Conservation (phyloP, 2,113 vertebrate genomes). For the Nothoprocta pentlandii region DNA sequence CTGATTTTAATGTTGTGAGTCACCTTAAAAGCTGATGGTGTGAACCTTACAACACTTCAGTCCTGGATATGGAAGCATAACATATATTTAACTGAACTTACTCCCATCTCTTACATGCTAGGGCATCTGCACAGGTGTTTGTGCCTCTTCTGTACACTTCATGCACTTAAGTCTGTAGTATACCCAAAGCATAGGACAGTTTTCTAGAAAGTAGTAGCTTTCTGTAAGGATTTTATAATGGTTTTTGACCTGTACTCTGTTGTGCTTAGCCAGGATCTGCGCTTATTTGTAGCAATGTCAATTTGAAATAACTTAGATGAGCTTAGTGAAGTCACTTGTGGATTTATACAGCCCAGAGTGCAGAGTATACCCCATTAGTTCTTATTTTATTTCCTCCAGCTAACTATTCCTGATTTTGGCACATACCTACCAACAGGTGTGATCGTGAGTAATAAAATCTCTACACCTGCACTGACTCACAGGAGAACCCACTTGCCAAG, state of each 20-base stretch:
- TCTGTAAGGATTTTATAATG: background rate
- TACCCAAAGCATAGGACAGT: background rate
- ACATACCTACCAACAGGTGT: slow-evolving; percentile 38
- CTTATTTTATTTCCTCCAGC: slow-evolving; percentile 34
- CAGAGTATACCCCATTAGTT: background rate
- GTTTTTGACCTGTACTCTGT: background rate
- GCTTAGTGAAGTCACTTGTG: background rate
- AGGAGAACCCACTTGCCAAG: slow-evolving; percentile 51
- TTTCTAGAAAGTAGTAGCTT: background rate
- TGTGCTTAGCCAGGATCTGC: background rate
- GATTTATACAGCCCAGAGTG: slow-evolving; percentile 7
- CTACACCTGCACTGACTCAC: slow-evolving; percentile 67
- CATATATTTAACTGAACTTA: background rate
- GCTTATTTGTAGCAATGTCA: background rate
- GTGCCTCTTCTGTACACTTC: background rate
- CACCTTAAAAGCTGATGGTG: slow-evolving; percentile 11
- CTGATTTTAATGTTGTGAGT: slow-evolving; percentile 42
- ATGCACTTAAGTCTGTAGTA: background rate
- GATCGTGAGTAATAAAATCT: slow-evolving; percentile 62
- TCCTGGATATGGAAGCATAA: background rate
- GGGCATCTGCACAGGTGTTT: background rate
- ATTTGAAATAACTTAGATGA: slow-evolving; percentile 22
- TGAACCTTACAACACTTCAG: background rate
- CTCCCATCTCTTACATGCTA: background rate
- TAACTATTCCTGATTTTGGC: slow-evolving; percentile 48